Evolutionary conservation across 2,797 vertebrate genomes (phyloP).

Genomic region (Salmo trutta): DNA sequence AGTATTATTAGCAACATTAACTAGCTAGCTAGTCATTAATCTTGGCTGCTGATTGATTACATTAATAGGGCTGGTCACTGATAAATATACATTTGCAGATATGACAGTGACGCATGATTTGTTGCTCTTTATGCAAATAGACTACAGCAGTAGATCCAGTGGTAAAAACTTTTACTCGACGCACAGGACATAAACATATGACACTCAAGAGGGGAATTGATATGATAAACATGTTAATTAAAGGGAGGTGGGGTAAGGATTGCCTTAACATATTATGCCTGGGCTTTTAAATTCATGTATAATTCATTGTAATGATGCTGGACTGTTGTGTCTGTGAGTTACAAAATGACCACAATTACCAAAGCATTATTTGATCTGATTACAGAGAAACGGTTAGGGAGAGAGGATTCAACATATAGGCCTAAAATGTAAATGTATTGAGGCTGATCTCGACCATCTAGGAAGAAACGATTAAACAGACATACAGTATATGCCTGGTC

Average conservation of each 20-base stretch:
- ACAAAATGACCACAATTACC: background rate
- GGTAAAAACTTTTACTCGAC: background rate
- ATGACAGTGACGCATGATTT: conserved; percentile 3
- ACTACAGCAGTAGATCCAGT: background rate
- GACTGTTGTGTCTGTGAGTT: too few relatives aligned
- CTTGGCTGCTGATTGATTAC: conserved; percentile 39
- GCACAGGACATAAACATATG: background rate
- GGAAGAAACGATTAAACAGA: background rate
- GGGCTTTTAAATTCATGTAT: background rate
- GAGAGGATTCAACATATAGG: background rate
- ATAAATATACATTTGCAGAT: conserved; percentile 13
- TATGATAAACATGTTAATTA: background rate
- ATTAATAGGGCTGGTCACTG: conserved; percentile 32
- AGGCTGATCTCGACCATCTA: background rate
- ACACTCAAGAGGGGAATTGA: background rate
- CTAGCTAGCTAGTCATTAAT: conserved; percentile 38
- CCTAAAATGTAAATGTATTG: background rate
- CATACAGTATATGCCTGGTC: background rate
- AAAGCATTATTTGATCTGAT: background rate
- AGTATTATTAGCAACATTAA: conserved; percentile 31
- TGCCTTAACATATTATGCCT: background rate
- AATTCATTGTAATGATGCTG: background rate
- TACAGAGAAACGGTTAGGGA: background rate
- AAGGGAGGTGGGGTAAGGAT: background rate
- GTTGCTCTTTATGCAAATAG: background rate